Evolutionary conservation across 2,797 vertebrate species (phyloP).

Genomic region (Sphenopsis melanotis): DNA sequence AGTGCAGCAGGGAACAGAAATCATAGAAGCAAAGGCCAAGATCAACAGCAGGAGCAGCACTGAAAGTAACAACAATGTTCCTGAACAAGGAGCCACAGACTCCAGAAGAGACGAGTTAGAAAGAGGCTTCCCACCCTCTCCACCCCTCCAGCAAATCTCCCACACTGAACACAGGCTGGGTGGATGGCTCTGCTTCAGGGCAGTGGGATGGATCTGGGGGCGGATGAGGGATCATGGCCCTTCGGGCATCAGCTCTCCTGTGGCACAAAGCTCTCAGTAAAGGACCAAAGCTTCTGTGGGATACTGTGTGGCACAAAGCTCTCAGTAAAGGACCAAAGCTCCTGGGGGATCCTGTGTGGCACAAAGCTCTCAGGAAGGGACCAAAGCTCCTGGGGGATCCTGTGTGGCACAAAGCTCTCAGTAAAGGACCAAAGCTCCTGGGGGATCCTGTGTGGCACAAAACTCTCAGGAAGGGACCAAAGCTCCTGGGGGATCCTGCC

Average conservation of each 20-base stretch:
- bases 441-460: no score
- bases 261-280: neutral
- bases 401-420: neutral
- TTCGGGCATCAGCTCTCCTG: neutral
- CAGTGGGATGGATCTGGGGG: neutral
- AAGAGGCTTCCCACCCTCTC: neutral
- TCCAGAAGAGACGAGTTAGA: neutral
- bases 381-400: accelerated
- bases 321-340: neutral
- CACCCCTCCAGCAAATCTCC: neutral
- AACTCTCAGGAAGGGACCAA: no score
- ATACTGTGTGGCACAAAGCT: neutral
- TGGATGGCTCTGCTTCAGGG: accelerated
- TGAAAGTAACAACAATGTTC: slow-evolving; percentile 46
- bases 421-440: no score
- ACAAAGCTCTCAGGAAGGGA: no score
- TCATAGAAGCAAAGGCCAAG: slow-evolving; percentile 50
- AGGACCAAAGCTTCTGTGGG: accelerated
- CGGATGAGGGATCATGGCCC: accelerated
- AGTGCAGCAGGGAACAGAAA: slow-evolving; percentile 39
- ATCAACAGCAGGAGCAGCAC: slow-evolving; percentile 37
- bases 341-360: neutral
- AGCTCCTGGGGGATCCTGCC: accelerated
- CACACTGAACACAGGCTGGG: neutral
- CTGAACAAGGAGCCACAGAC: neutral